A percentile compares a stretch with the other conserved stretches of the same genome.
Evolutionary conservation across 2,888 invertebrate species (phyloP).

Genomic region (Hirtodrosophila cameraria): DNA sequence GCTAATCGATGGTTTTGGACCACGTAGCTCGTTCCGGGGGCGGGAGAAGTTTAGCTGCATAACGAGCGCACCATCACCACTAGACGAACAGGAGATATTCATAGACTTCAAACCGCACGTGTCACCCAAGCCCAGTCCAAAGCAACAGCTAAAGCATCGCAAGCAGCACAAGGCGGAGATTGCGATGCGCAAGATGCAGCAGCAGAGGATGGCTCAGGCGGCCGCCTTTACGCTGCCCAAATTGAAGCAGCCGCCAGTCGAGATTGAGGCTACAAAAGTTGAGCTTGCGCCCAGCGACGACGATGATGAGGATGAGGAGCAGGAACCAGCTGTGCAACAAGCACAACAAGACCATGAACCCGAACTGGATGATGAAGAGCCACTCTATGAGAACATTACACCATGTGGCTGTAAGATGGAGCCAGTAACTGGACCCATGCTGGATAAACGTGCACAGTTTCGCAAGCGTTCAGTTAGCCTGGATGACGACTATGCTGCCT

Average conservation of each 20-base stretch:
- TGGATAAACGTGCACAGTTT: slow-evolving; percentile 87
- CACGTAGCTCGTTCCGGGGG: slow-evolving; percentile 70
- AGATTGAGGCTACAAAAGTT: slow-evolving; percentile 58
- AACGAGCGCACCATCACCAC: slow-evolving; percentile 33
- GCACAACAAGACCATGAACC: slow-evolving; percentile 36
- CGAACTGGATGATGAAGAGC: slow-evolving; percentile 66
- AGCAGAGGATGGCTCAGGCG: slow-evolving; percentile 83
- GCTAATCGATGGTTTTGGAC: slow-evolving; percentile 73
- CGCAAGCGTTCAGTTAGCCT: slow-evolving; percentile 90
- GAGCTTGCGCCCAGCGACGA: slow-evolving; percentile 60
- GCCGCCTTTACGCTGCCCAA: slow-evolving; percentile 68
- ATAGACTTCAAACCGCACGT: slow-evolving; percentile 93
- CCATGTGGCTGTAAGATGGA: slow-evolving; percentile 83
- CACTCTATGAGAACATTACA: slow-evolving; percentile 80
- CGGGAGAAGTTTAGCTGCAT: slow-evolving; percentile 68
- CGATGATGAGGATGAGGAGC: slow-evolving; percentile 44
- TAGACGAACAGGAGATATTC: slow-evolving; percentile 91
- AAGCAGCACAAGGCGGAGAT: slow-evolving; percentile 87
- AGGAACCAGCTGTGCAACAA: neutral
- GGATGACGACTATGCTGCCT: slow-evolving; percentile 85
- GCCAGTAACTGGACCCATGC: slow-evolving; percentile 44
- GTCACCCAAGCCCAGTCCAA: slow-evolving; percentile 87
- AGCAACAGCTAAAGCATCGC: slow-evolving; percentile 86
- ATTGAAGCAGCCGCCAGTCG: slow-evolving; percentile 52
- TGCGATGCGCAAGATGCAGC: slow-evolving; percentile 85